These are phyloP conservation scores for Catostylus mosaicus DNA, from an alignment of 30 jellyfish, hydroid and myxozoan species.

Conservation along the genomic window DNA sequence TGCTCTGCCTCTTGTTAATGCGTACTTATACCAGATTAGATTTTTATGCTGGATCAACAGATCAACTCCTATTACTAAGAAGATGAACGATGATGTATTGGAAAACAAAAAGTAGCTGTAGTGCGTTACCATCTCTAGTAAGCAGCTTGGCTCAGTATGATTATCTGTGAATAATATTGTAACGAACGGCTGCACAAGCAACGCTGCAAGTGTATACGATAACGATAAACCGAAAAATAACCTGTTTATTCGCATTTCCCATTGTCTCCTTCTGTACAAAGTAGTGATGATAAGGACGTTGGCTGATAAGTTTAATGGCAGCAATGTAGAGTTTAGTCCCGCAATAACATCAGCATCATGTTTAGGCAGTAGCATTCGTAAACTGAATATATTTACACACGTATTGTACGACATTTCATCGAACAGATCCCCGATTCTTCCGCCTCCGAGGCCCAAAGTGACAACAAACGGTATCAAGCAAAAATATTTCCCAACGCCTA, in stretches of 20 bases:
- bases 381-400: conserved; percentile 29
- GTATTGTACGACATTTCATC: neutral
- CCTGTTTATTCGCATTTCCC: conserved; percentile 2
- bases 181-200: conserved; percentile 35
- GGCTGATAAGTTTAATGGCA: conserved; percentile 22
- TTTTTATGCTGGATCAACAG: conserved; percentile 2
- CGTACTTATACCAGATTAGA: conserved; percentile 33
- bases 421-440: neutral
- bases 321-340: conserved; percentile 2
- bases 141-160: conserved; percentile 2
- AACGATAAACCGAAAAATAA: conserved; percentile 8
- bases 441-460: neutral
- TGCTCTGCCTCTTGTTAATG: conserved; percentile 20
- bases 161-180: conserved; percentile 13
- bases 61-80: conserved; percentile 43
- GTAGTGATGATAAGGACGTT: conserved; percentile 6
- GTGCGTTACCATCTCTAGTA: conserved; percentile 26
- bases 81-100: conserved; percentile 6
- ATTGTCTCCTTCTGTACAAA: neutral
- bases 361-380: conserved; percentile 10
- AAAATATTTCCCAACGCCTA: too few species aligned
- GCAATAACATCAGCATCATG: conserved; percentile 15
- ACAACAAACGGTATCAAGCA: too few species aligned
- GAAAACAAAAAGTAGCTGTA: conserved; percentile 18
- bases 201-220: conserved; percentile 33